Evolutionary conservation across 2,113 vertebrate species (phyloP), one percentile per base, ranked within the genome.

Genomic region (Spea multiplicata): DNA sequence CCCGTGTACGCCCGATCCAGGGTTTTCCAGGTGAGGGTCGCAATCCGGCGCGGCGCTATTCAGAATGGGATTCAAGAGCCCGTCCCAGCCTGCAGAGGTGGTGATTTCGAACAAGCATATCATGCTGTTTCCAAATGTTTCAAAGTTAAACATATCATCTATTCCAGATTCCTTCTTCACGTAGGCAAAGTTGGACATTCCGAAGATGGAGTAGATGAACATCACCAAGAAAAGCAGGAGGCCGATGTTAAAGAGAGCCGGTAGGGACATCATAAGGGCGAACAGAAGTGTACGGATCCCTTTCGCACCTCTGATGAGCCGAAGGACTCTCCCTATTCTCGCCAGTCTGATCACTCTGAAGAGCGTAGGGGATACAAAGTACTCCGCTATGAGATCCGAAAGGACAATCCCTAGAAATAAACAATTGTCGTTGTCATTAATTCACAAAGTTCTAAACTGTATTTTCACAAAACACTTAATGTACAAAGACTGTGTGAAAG

Each of bases 181-280:
- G 0, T 99, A 99, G 81, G 94, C 97, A 0, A 99, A 99, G 87
- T 99, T 99, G 81, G 97, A 98, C 97, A 99, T 99, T 55, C 91
- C 97, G 0, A 99, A 99, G 84, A 99, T 99, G 83, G 97, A 97
- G 86, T 96, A 99, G 83, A 99, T 99, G 81, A 99, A 99, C 95
- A 99, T 99, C 62, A 98, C 95, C 0, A 99, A 93, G 84, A 99
- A 99, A 57, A 99, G 96, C 13, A 99, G 91, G 10, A 99, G 94
- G 50, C 97, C 97, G 0, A 99, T 99, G 84, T 99, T 99, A 90
- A 99, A 99, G 0, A 99, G 90, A 67, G 97, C 97, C 0, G 97
- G 97, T 82, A 99, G 93, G 1, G 97, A 99, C 97, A 99, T 99
- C 97, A 99, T 98, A 16, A 99, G 88, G 55, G 97, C 97, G 5